These are phyloP conservation scores for Aselliscus stoliczkanus DNA, from an alignment of 2,797 vertebrate genomes.

Conservation along the genomic window DNA sequence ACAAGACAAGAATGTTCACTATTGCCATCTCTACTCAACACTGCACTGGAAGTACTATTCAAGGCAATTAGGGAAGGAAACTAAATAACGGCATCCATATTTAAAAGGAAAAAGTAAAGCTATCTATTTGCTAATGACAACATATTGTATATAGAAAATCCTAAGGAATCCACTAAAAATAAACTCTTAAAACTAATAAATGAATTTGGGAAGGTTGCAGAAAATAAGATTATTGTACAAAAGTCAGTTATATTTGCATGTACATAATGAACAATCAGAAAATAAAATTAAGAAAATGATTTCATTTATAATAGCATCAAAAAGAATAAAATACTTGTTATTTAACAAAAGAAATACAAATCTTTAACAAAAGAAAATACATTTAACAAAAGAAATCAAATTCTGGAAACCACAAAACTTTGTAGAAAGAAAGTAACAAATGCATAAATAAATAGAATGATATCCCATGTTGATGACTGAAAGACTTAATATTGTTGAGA, in stretches of 20 bases:
- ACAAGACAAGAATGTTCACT: not conserved
- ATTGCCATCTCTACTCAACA: not conserved
- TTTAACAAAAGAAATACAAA: not conserved
- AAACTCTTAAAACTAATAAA: not conserved
- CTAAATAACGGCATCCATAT: not conserved
- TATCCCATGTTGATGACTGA: not conserved
- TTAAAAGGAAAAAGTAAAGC: not conserved
- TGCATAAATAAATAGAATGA: not conserved
- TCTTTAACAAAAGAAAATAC: not conserved
- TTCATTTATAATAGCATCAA: not conserved
- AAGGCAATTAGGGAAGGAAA: not conserved
- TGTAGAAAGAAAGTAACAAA: not conserved
- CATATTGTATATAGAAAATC: not conserved
- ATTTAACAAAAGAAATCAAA: slow-evolving; percentile 8
- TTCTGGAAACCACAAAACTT: not conserved
- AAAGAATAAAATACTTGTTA: not conserved
- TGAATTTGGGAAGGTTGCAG: not conserved
- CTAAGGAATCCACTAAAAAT: not conserved
- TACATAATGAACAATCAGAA: not conserved
- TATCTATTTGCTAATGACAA: not conserved
- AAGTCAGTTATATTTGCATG: not conserved
- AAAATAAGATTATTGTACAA: not conserved
- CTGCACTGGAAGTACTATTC: not conserved
- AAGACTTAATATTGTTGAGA: not conserved
- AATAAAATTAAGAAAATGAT: not conserved